Evolutionary conservation across 2,113 vertebrate genomes (phyloP).

Genomic region (Oryzias javanicus): DNA sequence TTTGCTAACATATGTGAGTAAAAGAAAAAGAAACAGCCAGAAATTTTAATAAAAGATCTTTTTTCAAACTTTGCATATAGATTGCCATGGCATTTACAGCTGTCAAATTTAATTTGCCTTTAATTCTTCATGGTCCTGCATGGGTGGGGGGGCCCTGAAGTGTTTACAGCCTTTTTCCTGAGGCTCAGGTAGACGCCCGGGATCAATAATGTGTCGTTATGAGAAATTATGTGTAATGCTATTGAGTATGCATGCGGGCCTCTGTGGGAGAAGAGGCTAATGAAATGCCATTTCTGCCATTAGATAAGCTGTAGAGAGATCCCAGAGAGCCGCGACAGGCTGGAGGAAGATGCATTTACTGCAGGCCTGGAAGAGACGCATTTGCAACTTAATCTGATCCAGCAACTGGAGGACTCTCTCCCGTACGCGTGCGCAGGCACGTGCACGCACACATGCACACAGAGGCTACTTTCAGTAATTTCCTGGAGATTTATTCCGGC

Average conservation of each 20-base stretch:
- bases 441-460: slow-evolving; percentile 6
- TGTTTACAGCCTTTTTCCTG: slow-evolving; percentile 91
- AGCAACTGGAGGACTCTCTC: slow-evolving; percentile 50
- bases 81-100: slow-evolving; percentile 96
- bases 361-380: slow-evolving; percentile 82
- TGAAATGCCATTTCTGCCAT: slow-evolving; percentile 97
- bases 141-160: slow-evolving; percentile 84
- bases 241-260: slow-evolving; percentile 94
- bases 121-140: slow-evolving; percentile 95
- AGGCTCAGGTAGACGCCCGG: slow-evolving; percentile 85
- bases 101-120: slow-evolving; percentile 99
- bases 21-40: background rate
- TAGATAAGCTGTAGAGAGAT: slow-evolving; percentile 80
- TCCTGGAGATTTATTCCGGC: slow-evolving; percentile 8
- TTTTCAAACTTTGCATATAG: slow-evolving; percentile 91
- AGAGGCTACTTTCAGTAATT: slow-evolving; percentile 19
- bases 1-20: slow-evolving; percentile 81
- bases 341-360: slow-evolving; percentile 85
- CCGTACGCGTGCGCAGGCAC: background rate
- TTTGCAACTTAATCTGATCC: slow-evolving; percentile 79
- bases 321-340: slow-evolving; percentile 78
- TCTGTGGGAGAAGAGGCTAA: slow-evolving; percentile 92
- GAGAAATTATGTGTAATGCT: slow-evolving; percentile 95
- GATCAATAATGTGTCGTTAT: slow-evolving; percentile 99
- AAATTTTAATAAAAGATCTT: slow-evolving; percentile 59